Conservation (phyloP, 2,113 vertebrate genomes). For the Lipotes vexillifer region DNA sequence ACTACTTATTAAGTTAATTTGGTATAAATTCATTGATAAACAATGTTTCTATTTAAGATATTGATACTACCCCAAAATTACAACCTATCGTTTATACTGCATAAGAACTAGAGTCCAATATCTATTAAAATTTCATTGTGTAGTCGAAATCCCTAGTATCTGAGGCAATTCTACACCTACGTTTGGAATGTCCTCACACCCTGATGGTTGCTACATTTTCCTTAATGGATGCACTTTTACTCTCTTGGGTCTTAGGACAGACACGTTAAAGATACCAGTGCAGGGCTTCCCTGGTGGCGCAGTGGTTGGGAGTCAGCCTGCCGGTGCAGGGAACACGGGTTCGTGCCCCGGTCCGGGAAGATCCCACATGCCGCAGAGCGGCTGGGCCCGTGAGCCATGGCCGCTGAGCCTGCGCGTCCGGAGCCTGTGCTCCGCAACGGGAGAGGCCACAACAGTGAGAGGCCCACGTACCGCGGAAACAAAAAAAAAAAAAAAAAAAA, state of each 20-base stretch:
- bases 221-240: not conserved
- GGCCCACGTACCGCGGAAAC: no score
- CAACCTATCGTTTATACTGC: not conserved
- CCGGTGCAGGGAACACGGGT: no score
- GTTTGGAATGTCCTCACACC: not conserved
- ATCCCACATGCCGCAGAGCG: no score
- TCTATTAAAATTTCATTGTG: not conserved
- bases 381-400: no score
- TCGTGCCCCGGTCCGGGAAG: no score
- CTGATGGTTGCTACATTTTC: not conserved
- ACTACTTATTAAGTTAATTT: not conserved
- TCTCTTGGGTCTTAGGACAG: not conserved
- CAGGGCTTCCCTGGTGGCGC: no score
- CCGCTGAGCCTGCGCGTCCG: no score
- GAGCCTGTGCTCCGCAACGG: no score
- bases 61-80: not conserved
- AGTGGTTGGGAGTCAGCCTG: no score
- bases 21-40: not conserved
- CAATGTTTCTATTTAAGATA: not conserved
- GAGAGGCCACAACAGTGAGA: no score
- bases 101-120: not conserved
- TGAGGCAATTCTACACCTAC: not conserved
- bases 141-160: not conserved
- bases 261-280: not conserved
- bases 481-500: not conserved